phyloP scores from a whole-genome alignment of 2,888 invertebrate genomes.

The Eretmocerus hayati region DNA sequence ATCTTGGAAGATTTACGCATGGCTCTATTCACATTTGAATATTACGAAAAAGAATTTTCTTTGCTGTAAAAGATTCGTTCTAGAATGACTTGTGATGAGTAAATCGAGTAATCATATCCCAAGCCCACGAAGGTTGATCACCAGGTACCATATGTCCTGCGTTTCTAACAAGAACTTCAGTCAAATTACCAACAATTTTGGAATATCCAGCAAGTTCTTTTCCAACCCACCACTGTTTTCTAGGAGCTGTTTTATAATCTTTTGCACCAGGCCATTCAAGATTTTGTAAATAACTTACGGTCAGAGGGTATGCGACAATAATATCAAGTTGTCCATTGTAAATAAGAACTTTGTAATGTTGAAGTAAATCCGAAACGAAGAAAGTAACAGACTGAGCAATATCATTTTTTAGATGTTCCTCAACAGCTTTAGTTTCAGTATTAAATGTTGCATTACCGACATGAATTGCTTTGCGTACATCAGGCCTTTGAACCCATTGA shows the following conservation, averaged over 20 bases:
- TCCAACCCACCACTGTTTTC: conserved; percentile 46
- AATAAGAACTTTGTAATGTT: conserved; percentile 65
- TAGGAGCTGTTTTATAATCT: conserved; percentile 42
- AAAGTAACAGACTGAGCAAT: conserved; percentile 75
- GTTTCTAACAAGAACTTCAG: conserved; percentile 44
- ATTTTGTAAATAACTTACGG: conserved; percentile 67
- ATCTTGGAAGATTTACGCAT: too few relatives aligned
- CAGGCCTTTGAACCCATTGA: conserved; percentile 56
- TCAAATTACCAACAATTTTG: conserved; percentile 42
- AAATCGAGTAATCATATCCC: conserved; percentile 46
- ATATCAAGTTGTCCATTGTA: conserved; percentile 90
- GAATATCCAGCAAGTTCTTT: conserved; percentile 46
- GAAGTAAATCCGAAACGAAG: conserved; percentile 62
- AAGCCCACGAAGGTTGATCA: conserved; percentile 49
- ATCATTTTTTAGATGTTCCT: conserved; percentile 64
- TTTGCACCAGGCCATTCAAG: conserved; percentile 47
- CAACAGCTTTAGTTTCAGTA: conserved; percentile 57
- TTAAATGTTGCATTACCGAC: conserved; percentile 75
- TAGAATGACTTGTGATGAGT: conserved; percentile 38
- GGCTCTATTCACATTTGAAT: too few relatives aligned
- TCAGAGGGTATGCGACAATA: conserved; percentile 81
- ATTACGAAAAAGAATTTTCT: too few relatives aligned
- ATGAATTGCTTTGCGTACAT: conserved; percentile 69
- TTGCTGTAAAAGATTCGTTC: too few relatives aligned
- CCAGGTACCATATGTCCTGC: conserved; percentile 50